These are phyloP conservation scores for Pyralis farinalis DNA, from an alignment of 2,888 invertebrate species.

Conservation along the genomic window DNA sequence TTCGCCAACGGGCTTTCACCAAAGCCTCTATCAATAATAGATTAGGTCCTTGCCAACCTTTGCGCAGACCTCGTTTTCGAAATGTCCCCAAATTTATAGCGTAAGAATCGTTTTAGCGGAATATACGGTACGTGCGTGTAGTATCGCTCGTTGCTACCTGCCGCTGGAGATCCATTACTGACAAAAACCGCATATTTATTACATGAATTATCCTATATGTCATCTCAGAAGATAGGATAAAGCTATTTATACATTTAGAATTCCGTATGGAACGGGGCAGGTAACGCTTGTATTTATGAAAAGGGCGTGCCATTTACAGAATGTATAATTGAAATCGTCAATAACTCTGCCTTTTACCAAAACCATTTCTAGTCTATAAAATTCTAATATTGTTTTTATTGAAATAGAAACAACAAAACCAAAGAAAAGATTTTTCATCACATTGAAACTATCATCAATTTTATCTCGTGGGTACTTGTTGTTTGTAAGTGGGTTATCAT, in stretches of 20 bases:
- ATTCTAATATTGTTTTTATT: no score
- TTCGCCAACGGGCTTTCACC: constrained; percentile 30
- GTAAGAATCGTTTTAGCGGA: constrained; percentile 34
- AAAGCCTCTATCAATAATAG: constrained; percentile 53
- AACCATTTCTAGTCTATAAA: no score
- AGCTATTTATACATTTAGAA: constrained; percentile 2
- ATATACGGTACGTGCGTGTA: constrained; percentile 31
- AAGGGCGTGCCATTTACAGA: no score
- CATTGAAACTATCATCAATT: no score
- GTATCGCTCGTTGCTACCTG: constrained; percentile 24
- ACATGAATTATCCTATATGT: constrained; percentile 22
- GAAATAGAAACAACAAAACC: no score
- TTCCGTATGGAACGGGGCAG: neutral
- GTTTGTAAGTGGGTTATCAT: no score
- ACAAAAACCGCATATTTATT: constrained; percentile 27
- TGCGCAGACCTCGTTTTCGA: constrained; percentile 37
- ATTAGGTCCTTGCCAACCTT: constrained; percentile 45
- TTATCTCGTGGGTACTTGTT: no score
- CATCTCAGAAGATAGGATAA: constrained; percentile 7
- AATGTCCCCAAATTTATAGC: constrained; percentile 45
- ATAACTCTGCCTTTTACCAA: no score
- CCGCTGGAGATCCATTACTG: constrained; percentile 24
- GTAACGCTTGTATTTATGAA: no score
- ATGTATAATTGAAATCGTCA: no score
- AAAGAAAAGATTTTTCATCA: no score